Percentiles rank a stretch among this genome's conserved stretches.
Evolutionary conservation across 2,797 vertebrate species (phyloP).

Genomic region (Aulostomus chinensis): DNA sequence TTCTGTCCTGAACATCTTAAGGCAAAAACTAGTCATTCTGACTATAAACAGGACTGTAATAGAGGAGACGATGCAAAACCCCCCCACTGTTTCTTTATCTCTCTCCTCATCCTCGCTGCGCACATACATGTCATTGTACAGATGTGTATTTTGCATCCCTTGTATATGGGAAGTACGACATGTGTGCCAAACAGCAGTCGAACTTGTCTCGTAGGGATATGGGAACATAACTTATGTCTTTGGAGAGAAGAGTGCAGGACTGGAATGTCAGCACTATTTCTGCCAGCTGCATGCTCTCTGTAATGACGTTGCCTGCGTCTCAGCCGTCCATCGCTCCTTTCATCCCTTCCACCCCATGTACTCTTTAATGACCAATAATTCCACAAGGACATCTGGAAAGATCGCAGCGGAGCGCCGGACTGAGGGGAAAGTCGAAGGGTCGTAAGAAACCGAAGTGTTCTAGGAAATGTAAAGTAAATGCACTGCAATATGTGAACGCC

Average conservation of each 20-base stretch:
- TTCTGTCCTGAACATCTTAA: slow-evolving; percentile 11
- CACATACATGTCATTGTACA: slow-evolving; percentile 44
- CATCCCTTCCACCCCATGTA: slow-evolving; percentile 30
- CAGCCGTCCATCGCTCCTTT: slow-evolving; percentile 34
- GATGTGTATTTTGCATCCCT: slow-evolving; percentile 53
- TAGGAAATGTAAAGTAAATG: slow-evolving; percentile 10
- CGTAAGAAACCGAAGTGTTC: slow-evolving; percentile 4
- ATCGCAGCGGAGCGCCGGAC: slow-evolving; percentile 22
- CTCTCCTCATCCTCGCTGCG: slow-evolving; percentile 20
- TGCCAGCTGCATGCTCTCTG: slow-evolving; percentile 63
- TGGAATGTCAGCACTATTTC: slow-evolving; percentile 76
- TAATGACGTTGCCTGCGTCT: slow-evolving; percentile 55
- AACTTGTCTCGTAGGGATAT: slow-evolving; percentile 46
- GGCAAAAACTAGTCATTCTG: slow-evolving; percentile 28
- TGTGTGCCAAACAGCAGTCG: slow-evolving; percentile 36
- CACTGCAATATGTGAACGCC: slow-evolving; percentile 37
- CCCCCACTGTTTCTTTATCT: slow-evolving; percentile 16
- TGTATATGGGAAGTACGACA: slow-evolving; percentile 32
- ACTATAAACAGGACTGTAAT: slow-evolving; percentile 29
- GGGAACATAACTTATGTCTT: slow-evolving; percentile 67
- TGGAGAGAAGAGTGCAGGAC: slow-evolving; percentile 58
- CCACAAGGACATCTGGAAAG: slow-evolving; percentile 40
- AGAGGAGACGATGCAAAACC: slow-evolving; percentile 14
- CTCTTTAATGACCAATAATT: slow-evolving; percentile 60
- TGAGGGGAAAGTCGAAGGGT: slow-evolving; percentile 9